Percentiles rank a stretch among this genome's conserved stretches.
phyloP scores from a whole-genome alignment of 2,888 invertebrate species.

The Hypolimnas misippus region DNA sequence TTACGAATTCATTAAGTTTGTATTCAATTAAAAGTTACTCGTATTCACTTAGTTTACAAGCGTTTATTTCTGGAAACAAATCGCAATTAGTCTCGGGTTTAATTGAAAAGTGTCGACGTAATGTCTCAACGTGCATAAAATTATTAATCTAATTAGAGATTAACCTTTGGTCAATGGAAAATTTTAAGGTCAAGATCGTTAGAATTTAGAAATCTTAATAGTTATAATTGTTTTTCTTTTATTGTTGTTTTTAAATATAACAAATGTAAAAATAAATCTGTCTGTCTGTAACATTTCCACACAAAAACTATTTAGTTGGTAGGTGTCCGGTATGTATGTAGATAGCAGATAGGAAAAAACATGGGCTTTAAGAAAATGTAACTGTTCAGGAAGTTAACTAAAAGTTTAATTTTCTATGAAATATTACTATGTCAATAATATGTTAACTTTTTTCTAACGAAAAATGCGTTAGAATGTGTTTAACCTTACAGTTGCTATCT shows the following conservation, averaged over 20 bases:
- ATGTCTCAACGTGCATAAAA: slow-evolving; percentile 13
- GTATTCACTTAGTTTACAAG: neutral
- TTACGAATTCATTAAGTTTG: neutral
- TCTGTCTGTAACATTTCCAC: too few species aligned
- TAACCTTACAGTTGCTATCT: neutral
- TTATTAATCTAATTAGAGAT: slow-evolving; percentile 5
- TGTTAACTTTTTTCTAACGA: too few species aligned
- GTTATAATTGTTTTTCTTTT: neutral
- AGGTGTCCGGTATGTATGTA: too few species aligned
- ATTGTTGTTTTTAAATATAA: too few species aligned
- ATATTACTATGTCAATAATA: too few species aligned
- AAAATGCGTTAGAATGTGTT: too few species aligned
- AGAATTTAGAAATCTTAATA: slow-evolving; percentile 6
- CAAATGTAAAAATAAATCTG: too few species aligned
- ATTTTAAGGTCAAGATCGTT: slow-evolving; percentile 1
- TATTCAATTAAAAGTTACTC: neutral
- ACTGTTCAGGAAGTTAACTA: too few species aligned
- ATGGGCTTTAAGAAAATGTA: too few species aligned
- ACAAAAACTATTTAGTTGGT: too few species aligned
- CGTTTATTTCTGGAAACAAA: slow-evolving; percentile 10
- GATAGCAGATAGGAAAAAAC: too few species aligned
- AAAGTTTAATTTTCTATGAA: too few species aligned
- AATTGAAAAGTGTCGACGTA: slow-evolving; percentile 6
- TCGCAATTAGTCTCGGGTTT: slow-evolving; percentile 21
- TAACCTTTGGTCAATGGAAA: neutral